Percentiles rank a stretch among this genome's conserved stretches.
Conservation (phyloP, 2,113 vertebrate species). For the Hemicordylus capensis region DNA sequence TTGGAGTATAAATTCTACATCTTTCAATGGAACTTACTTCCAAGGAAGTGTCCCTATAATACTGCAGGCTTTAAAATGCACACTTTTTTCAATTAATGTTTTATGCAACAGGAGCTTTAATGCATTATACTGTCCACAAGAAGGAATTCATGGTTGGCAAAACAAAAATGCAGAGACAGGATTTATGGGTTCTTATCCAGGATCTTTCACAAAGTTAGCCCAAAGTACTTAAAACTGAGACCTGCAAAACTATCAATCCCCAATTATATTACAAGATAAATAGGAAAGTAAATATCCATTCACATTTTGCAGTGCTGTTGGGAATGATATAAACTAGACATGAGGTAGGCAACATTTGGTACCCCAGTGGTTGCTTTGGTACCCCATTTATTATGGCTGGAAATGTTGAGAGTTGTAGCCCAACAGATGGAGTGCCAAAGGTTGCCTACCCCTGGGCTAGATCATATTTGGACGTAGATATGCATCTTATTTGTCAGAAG, state of each 20-base stretch:
- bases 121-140: background rate
- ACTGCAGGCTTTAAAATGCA: background rate
- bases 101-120: background rate
- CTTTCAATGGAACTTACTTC: background rate
- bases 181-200: background rate
- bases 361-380: too few species aligned
- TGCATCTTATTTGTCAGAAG: background rate
- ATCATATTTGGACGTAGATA: background rate
- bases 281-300: background rate
- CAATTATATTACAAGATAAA: background rate
- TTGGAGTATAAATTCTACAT: background rate
- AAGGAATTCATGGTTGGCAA: background rate
- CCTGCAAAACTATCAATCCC: rapidly evolving
- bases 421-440: too few species aligned
- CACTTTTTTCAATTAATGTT: background rate
- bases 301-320: background rate
- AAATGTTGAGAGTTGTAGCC: too few species aligned
- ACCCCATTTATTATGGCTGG: too few species aligned
- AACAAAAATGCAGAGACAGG: background rate
- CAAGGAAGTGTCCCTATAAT: background rate
- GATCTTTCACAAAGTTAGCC: background rate
- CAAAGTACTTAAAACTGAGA: background rate
- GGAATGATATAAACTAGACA: too few species aligned
- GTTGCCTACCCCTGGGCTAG: background rate
- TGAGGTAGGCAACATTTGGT: too few species aligned